A percentile compares a stretch with the other conserved stretches of the same genome.
Conservation (phyloP, 2,888 invertebrate genomes). For the Schizaphis graminum region DNA sequence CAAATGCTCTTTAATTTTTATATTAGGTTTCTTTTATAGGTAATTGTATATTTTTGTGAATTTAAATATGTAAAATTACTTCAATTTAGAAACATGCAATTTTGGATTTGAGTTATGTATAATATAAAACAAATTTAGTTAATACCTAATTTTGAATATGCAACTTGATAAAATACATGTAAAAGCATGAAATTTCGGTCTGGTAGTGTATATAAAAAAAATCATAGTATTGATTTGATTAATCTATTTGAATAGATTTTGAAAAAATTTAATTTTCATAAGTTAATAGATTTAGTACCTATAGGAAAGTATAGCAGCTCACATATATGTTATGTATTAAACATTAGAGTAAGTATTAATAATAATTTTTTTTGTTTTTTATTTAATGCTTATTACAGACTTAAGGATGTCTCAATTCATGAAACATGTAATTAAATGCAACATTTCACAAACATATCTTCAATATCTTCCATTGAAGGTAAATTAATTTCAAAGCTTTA, state of each 20-base stretch:
- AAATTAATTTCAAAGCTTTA: neutral
- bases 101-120: neutral
- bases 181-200: neutral
- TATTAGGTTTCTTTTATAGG: neutral
- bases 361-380: neutral
- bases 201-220: neutral
- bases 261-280: neutral
- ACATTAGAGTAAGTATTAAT: neutral
- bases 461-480: slow-evolving; percentile 47
- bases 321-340: neutral
- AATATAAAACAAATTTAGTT: neutral
- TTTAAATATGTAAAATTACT: neutral
- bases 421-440: slow-evolving; percentile 47
- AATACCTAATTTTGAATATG: neutral
- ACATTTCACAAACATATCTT: slow-evolving; percentile 19
- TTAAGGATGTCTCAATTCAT: slow-evolving; percentile 43
- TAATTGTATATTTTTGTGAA: neutral
- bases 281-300: neutral
- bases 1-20: neutral
- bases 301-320: neutral
- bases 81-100: neutral
- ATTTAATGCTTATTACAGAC: neutral
- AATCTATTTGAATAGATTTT: neutral
- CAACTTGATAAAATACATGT: neutral
- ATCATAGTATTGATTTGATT: neutral